Percentiles rank a stretch among this genome's conserved stretches.
Evolutionary conservation across 1,140 invertebrate genomes (phyloP).

Genomic region (Potamilus streckersoni): DNA sequence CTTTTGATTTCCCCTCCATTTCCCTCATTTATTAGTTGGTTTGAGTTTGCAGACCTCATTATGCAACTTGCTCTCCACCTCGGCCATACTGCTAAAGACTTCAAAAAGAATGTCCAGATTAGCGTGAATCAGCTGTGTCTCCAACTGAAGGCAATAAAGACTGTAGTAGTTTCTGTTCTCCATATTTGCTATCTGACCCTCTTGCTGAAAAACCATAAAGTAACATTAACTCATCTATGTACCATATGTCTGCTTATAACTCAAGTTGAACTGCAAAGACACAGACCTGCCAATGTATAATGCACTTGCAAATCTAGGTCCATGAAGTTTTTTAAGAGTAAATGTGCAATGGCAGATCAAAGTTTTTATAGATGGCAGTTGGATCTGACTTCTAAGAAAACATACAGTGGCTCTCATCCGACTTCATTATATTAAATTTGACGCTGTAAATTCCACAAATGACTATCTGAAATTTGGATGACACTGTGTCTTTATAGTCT

Average conservation of each 20-base stretch:
- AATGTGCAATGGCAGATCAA: no score
- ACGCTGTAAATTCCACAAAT: background rate
- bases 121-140: slow-evolving; percentile 79
- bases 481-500: no score
- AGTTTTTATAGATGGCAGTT: no score
- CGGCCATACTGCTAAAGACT: slow-evolving; percentile 74
- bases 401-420: background rate
- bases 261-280: no score
- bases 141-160: slow-evolving; percentile 79
- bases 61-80: slow-evolving; percentile 74
- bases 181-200: slow-evolving; percentile 78
- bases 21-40: no score
- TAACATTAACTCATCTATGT: no score
- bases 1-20: no score
- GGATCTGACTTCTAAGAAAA: no score
- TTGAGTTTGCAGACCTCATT: slow-evolving; percentile 70
- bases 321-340: no score
- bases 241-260: no score
- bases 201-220: slow-evolving; percentile 69
- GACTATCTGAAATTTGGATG: no score
- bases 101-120: slow-evolving; percentile 77
- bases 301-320: background rate
- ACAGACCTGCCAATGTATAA: no score
- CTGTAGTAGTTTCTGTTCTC: slow-evolving; percentile 79
- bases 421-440: background rate